These are phyloP conservation scores for Corythaeola cristata DNA, from an alignment of 2,113 vertebrate genomes.

Conservation along the genomic window DNA sequence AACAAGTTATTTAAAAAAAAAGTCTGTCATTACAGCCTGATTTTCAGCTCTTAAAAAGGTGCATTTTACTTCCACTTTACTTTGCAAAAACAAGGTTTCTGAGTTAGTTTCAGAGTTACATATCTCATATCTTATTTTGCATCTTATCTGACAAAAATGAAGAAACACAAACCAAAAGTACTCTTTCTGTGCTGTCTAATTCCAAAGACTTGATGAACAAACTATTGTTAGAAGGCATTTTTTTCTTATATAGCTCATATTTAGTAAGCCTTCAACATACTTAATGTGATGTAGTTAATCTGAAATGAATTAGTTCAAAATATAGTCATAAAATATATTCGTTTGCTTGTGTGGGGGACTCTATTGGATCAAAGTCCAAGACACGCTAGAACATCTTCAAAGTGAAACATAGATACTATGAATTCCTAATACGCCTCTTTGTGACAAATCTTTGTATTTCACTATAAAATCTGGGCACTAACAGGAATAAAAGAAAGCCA, in stretches of 20 bases:
- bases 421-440: background rate
- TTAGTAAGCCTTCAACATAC: background rate
- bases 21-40: background rate
- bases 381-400: background rate
- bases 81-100: background rate
- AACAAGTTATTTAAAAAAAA: background rate
- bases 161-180: background rate
- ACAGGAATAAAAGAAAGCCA: background rate
- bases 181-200: background rate
- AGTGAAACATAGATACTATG: background rate
- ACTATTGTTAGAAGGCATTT: background rate
- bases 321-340: background rate
- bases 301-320: background rate
- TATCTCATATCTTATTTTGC: background rate
- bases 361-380: background rate
- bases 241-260: background rate
- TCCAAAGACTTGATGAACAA: background rate
- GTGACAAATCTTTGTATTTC: background rate
- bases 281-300: background rate
- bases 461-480: background rate
- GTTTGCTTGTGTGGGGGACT: background rate
- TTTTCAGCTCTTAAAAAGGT: background rate
- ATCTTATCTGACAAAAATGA: background rate
- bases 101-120: background rate
- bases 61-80: background rate